Conservation (phyloP, 1,140 invertebrate species). For the Zelostemma sp. region DNA sequence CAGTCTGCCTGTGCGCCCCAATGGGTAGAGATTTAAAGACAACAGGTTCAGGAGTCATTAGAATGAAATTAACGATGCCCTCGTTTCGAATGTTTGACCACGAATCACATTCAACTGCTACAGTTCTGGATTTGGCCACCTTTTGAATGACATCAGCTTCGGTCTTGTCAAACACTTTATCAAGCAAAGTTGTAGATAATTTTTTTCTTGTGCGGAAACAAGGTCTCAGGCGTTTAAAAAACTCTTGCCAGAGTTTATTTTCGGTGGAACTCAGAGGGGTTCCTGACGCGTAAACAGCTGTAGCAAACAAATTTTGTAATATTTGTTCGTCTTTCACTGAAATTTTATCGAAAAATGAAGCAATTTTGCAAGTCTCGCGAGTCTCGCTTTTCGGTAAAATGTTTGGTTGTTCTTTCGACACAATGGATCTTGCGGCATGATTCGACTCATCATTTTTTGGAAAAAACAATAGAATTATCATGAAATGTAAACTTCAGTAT, state of each 20-base stretch:
- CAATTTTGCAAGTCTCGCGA: too few relatives aligned
- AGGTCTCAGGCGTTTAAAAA: conserved; percentile 35
- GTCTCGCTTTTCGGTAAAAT: too few relatives aligned
- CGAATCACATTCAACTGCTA: conserved; percentile 51
- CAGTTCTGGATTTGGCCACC: conserved; percentile 23
- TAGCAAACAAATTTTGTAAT: neutral
- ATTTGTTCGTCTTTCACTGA: too few relatives aligned
- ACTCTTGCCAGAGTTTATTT: conserved; percentile 32
- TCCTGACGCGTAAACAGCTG: neutral
- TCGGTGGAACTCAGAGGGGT: neutral
- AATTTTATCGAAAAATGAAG: too few relatives aligned
- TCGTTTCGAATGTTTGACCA: conserved; percentile 54
- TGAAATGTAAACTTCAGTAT: too few relatives aligned
- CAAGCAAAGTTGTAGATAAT: conserved; percentile 36
- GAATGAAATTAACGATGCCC: conserved; percentile 51
- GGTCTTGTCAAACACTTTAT: conserved; percentile 26
- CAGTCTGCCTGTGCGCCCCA: conserved; percentile 43
- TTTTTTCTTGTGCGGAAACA: conserved; percentile 34
- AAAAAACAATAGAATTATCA: too few relatives aligned
- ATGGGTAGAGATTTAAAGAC: conserved; percentile 45
- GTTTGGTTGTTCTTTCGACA: too few relatives aligned
- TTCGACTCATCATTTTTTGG: too few relatives aligned
- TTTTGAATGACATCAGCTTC: conserved; percentile 32
- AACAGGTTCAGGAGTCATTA: conserved; percentile 53
- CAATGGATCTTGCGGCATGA: too few relatives aligned